Evolutionary conservation across 2,888 invertebrate genomes (phyloP).

Genomic region (Drosophila niveifrons): DNA sequence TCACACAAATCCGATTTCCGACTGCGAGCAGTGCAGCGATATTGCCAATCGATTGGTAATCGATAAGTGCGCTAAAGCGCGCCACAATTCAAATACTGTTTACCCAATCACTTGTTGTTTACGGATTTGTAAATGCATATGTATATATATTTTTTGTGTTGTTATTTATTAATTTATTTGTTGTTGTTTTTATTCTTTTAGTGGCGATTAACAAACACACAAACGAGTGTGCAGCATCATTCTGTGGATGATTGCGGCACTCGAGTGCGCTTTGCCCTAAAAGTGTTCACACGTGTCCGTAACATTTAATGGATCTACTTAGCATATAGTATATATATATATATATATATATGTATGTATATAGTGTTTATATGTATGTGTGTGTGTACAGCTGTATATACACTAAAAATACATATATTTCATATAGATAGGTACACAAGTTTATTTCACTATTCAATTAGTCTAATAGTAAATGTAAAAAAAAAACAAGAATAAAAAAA

Average conservation of each 20-base stretch:
- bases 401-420: conserved; percentile 30
- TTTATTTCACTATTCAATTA: conserved; percentile 70
- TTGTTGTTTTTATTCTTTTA: conserved; percentile 35
- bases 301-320: conserved; percentile 59
- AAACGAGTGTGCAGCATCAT: conserved; percentile 37
- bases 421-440: conserved; percentile 72
- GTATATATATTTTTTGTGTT: conserved; percentile 17
- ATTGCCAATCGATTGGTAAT: neutral
- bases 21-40: too few species aligned
- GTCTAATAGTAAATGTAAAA: conserved; percentile 52
- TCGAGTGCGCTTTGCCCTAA: conserved; percentile 35
- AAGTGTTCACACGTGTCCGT: conserved; percentile 62
- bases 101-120: neutral
- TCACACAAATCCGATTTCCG: too few species aligned
- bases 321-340: conserved; percentile 24
- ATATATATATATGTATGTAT: conserved; percentile 32
- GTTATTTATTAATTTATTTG: conserved; percentile 42
- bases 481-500: conserved; percentile 26
- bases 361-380: conserved; percentile 8
- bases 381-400: conserved; percentile 31
- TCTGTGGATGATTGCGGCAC: conserved; percentile 42
- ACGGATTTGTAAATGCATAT: neutral
- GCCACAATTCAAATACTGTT: too few species aligned
- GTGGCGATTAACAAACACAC: conserved; percentile 53
- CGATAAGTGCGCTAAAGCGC: neutral